Evolutionary conservation across 2,797 vertebrate genomes (phyloP), one percentile per base, ranked within the genome.

Genomic region (Oryzias dopingdopingensis): DNA sequence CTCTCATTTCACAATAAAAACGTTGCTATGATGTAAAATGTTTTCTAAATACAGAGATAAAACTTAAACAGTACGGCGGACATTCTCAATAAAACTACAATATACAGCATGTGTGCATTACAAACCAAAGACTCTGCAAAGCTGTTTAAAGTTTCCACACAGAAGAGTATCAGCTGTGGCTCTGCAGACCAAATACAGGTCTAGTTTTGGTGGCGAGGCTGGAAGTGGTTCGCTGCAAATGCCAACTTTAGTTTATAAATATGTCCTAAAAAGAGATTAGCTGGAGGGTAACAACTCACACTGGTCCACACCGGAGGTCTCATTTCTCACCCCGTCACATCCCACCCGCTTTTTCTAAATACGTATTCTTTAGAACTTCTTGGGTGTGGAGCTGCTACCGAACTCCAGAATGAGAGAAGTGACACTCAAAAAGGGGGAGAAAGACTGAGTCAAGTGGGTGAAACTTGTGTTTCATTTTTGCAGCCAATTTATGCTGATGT

Each of bases 301-400:
- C 58, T 59, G 45, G 49, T 75, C 70, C 72, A 22, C 65, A 15
- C 18, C 54, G 65, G 77, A 79, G 62, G 66, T 82, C 62, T 52
- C 46, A 70, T 79, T 76, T 59, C 74, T 77, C 65, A 80, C 58
- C 23, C 47, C 67, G 79, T 81, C 83, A 85, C 71, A 70, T 75
- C 79, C 72, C 43, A 67, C 78, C 67, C 65, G 73, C 67, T 67
- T 67, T 50, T 29, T 75, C 52, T 82, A 87, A 89, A 90, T 87
- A 86, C 88, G 87, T 88, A 70, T 44, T 40, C 60, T 59, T 44
- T 56, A 67, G 52, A 72, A 51, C 40, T 23, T 76, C 56, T 72
- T 74, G 79, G 70, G 71, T 44, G 52, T 62, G 62, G 52, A 46
- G 59, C 13, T 0, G 45, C 64, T 67, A 76, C 62, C 48, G 57